Evolutionary conservation across 92 coral and sea anemone species (phyloP).

Genomic region (Meandrina meandrites): DNA sequence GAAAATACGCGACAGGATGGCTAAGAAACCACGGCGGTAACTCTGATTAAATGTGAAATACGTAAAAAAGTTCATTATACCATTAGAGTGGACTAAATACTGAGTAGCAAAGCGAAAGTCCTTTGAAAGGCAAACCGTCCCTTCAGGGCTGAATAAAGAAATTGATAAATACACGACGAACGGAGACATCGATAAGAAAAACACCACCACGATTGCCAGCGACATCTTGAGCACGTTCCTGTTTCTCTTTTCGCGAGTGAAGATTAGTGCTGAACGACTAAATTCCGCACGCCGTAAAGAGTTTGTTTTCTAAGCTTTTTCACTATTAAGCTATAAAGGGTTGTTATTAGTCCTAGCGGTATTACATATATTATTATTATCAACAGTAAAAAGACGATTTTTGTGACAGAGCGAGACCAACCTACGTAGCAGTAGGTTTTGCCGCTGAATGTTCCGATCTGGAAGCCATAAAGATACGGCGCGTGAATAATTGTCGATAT

Average conservation of each 20-base stretch:
- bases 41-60: constrained; percentile 66
- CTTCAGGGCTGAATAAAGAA: constrained; percentile 37
- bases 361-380: constrained; percentile 56
- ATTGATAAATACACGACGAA: constrained; percentile 55
- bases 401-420: constrained; percentile 58
- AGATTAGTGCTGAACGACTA: constrained; percentile 15
- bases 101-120: constrained; percentile 64
- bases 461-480: constrained; percentile 67
- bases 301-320: constrained; percentile 46
- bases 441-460: constrained; percentile 28
- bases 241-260: constrained; percentile 53
- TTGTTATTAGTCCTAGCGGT: constrained; percentile 48
- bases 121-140: constrained; percentile 35
- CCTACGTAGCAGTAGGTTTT: constrained; percentile 51
- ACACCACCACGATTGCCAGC: constrained; percentile 60
- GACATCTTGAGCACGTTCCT: constrained; percentile 59
- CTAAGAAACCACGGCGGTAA: constrained; percentile 48
- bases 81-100: constrained; percentile 65
- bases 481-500: constrained; percentile 50
- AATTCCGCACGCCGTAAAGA: constrained; percentile 53
- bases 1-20: constrained; percentile 22
- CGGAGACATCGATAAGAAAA: constrained; percentile 72
- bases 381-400: constrained; percentile 47
- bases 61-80: constrained; percentile 59
- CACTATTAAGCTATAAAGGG: constrained; percentile 60